A percentile compares a stretch with the other conserved stretches of the same genome.
Conservation (phyloP, 2,888 invertebrate genomes). For the Spialia ferax region DNA sequence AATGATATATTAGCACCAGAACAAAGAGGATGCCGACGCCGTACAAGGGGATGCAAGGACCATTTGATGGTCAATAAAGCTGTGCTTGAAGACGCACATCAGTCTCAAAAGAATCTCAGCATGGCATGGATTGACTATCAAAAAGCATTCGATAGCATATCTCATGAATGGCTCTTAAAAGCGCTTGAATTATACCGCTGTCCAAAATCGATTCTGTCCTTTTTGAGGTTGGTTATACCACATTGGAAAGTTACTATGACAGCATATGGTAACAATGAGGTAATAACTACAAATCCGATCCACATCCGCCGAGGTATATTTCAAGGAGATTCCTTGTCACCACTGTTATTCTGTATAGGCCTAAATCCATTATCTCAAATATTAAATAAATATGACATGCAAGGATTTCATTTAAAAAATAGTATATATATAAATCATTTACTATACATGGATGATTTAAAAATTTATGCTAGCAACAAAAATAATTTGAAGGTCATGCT, state of each 20-base stretch:
- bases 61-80: conserved; percentile 43
- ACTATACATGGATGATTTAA: conserved; percentile 28
- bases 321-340: conserved; percentile 35
- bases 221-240: conserved; percentile 20
- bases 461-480: conserved; percentile 20
- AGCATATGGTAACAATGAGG: conserved; percentile 15
- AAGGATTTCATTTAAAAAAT: conserved; percentile 36
- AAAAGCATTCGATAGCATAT: conserved; percentile 38
- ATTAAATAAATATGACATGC: conserved; percentile 37
- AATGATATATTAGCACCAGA: conserved; percentile 36
- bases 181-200: conserved; percentile 31
- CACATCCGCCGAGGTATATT: conserved; percentile 37
- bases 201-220: conserved; percentile 2
- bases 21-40: conserved; percentile 31
- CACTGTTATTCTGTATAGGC: conserved; percentile 42
- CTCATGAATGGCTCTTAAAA: conserved; percentile 24
- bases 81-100: conserved; percentile 40
- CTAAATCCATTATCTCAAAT: conserved; percentile 44
- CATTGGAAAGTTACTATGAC: conserved; percentile 39
- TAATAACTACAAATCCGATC: conserved; percentile 37
- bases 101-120: conserved; percentile 39
- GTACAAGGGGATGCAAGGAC: conserved; percentile 40
- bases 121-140: conserved; percentile 40
- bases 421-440: conserved; percentile 39
- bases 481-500: conserved; percentile 15